These are phyloP conservation scores for Diaprepes abbreviatus DNA, from an alignment of 2,888 invertebrate genomes.

Conservation along the genomic window DNA sequence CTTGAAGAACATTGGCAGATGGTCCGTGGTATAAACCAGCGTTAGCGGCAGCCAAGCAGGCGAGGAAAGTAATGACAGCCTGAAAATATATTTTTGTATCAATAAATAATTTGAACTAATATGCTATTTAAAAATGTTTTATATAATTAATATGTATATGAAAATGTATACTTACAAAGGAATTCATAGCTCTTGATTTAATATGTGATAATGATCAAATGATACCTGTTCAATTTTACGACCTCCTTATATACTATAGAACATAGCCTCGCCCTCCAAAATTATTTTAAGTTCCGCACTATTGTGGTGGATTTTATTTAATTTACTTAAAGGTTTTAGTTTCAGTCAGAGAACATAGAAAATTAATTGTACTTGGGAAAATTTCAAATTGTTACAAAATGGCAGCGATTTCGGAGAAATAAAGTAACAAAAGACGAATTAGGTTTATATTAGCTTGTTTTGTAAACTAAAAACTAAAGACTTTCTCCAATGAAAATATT, in stretches of 20 bases:
- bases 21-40: slow-evolving; percentile 53
- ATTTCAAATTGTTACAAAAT: no score
- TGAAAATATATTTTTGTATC: slow-evolving; percentile 22
- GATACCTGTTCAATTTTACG: slow-evolving; percentile 3
- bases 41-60: slow-evolving; percentile 55
- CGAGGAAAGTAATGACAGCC: slow-evolving; percentile 56
- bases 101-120: neutral
- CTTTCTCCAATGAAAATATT: no score
- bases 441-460: no score
- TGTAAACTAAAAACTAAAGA: no score
- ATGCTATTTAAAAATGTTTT: neutral
- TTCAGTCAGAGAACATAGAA: no score
- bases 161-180: slow-evolving; percentile 55
- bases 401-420: no score
- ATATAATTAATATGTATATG: neutral
- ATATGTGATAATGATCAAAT: slow-evolving; percentile 15
- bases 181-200: slow-evolving; percentile 54
- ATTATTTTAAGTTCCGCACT: neutral
- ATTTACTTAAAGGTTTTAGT: no score
- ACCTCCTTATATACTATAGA: neutral
- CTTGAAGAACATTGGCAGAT: slow-evolving; percentile 47
- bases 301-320: no score
- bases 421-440: no score
- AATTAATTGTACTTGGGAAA: no score
- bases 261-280: slow-evolving; percentile 1